Evolutionary conservation across 2,888 invertebrate genomes (phyloP).

Genomic region (Heliconius ismenius): DNA sequence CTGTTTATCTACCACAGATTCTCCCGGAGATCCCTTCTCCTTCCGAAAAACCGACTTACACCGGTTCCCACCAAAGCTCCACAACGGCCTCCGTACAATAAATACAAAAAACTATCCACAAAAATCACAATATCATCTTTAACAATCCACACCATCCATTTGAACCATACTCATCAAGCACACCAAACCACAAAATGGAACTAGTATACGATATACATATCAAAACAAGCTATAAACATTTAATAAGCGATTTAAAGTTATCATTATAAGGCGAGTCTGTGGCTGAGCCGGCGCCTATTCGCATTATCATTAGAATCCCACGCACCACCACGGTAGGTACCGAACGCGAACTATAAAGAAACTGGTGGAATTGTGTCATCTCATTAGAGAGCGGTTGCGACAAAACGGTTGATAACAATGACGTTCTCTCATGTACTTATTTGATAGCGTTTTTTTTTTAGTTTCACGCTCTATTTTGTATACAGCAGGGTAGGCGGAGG

Average conservation of each 20-base stretch:
- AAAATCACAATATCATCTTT: not conserved
- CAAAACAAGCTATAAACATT: slow-evolving; percentile 11
- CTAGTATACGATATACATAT: not conserved
- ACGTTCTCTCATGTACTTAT: not conserved
- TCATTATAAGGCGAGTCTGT: slow-evolving; percentile 36
- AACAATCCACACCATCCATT: not conserved
- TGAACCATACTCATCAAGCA: not conserved
- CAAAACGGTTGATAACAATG: slow-evolving; percentile 19
- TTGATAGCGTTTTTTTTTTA: not conserved
- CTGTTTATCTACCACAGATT: too few species aligned
- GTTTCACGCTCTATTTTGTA: not conserved
- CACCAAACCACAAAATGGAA: not conserved
- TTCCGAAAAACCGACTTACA: too few species aligned
- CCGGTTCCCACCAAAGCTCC: too few species aligned
- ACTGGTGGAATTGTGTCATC: slow-evolving; percentile 20
- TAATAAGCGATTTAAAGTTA: slow-evolving; percentile 21
- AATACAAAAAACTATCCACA: not conserved
- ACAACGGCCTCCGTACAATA: too few species aligned
- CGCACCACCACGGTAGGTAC: slow-evolving; percentile 25
- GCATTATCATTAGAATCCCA: slow-evolving; percentile 43
- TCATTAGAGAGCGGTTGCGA: slow-evolving; percentile 18
- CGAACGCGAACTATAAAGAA: slow-evolving; percentile 19
- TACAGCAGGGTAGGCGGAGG: too few species aligned
- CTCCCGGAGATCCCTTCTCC: too few species aligned
- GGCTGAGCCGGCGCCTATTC: slow-evolving; percentile 48